Conservation (phyloP, 2,888 invertebrate genomes). For the Caenorhabditis sp. region DNA sequence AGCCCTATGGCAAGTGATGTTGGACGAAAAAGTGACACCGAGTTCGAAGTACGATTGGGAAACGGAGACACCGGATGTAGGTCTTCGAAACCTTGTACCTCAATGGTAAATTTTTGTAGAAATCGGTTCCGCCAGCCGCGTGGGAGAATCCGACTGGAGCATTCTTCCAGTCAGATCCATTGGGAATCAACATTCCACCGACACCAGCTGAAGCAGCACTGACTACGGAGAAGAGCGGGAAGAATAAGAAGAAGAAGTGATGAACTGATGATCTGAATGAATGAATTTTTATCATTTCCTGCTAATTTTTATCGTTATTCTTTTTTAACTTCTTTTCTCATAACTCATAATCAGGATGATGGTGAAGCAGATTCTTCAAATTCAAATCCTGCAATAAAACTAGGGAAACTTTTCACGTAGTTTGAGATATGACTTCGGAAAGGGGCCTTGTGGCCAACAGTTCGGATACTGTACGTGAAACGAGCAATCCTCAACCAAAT, state of each 20-base stretch:
- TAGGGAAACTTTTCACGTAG: no score
- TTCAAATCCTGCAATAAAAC: no score
- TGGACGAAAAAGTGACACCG: constrained; percentile 48
- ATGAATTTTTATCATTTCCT: no score
- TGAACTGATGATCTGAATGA: no score
- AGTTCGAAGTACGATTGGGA: constrained; percentile 56
- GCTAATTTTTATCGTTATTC: no score
- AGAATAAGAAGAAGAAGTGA: constrained; percentile 6
- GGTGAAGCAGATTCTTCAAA: no score
- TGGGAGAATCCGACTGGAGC: constrained; percentile 49
- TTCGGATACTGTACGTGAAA: no score
- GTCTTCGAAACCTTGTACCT: background rate
- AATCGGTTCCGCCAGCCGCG: constrained; percentile 16
- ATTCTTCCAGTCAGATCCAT: constrained; percentile 30
- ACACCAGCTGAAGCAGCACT: constrained; percentile 15
- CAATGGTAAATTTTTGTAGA: constrained; percentile 2
- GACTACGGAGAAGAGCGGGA: constrained; percentile 16
- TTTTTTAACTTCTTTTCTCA: no score
- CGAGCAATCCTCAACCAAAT: no score
- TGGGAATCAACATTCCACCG: constrained; percentile 42
- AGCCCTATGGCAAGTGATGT: constrained; percentile 52
- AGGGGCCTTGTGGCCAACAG: no score
- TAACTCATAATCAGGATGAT: no score
- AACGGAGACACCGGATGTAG: constrained; percentile 27
- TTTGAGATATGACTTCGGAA: no score